A percentile compares a stretch with the other conserved stretches of the same genome.
Evolutionary conservation across 1,140 invertebrate species (phyloP).

Genomic region (Fopius arisanus): DNA sequence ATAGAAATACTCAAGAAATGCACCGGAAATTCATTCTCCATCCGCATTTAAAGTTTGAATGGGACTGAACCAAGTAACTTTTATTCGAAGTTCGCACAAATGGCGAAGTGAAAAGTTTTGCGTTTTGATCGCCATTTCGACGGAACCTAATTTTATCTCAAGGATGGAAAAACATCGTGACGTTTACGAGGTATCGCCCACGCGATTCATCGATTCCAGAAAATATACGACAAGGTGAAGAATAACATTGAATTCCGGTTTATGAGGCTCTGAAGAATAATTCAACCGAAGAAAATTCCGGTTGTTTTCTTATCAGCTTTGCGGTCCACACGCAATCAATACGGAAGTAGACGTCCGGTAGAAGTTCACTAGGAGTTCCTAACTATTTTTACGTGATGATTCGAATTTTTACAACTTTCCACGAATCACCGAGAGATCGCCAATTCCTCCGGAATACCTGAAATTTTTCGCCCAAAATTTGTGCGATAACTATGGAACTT

Average conservation of each 20-base stretch:
- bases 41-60: no score
- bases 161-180: neutral
- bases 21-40: no score
- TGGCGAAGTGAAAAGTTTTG: no score
- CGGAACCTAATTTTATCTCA: neutral
- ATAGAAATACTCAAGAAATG: no score
- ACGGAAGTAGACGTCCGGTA: slow-evolving; percentile 24
- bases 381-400: neutral
- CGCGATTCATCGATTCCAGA: neutral
- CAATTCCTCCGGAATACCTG: no score
- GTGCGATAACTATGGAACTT: no score
- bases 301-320: neutral
- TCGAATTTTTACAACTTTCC: neutral
- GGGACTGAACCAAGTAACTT: no score
- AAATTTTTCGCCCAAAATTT: no score
- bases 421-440: no score
- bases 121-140: neutral
- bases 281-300: neutral
- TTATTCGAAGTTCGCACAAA: no score
- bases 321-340: slow-evolving; percentile 5
- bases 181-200: slow-evolving; percentile 11
- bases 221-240: neutral
- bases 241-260: neutral
- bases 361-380: slow-evolving; percentile 16
- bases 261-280: neutral